Base-by-base conservation (phyloP, 2,797 vertebrate species). In the Naso thynnoides region DNA sequence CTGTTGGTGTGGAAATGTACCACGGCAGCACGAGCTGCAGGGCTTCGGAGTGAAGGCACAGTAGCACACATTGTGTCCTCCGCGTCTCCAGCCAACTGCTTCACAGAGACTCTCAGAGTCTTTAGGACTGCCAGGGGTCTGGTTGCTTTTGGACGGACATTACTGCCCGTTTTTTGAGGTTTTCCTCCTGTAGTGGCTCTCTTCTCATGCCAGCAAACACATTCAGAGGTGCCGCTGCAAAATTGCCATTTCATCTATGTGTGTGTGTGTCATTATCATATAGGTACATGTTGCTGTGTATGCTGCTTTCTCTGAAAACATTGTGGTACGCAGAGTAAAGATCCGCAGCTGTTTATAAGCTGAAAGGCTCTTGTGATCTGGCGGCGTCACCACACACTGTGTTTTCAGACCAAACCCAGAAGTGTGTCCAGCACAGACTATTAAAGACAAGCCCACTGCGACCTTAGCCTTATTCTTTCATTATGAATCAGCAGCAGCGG, bases 361-460 rank as follows among this genome's bases (percentile, higher is more conserved):
- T 70, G 52, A 79, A 69, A 83, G 78, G 14, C 78, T 68, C 64
- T 38, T 81, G 78, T 76, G 82, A 87, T 81, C 71, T 52, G 58
- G 81, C 63, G 38, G 59, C 26, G n/a, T 54, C 19, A 29, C 21
- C 27, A 49, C 13, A 23, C n/a, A 5, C 72, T 33, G 18, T 64
- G 69, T 73, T 64, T 70, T 83, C 73, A 49, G 73, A 82, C 39
- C 72, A 80, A 78, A 79, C 49, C 19, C 53, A 66, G 78, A 88
- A 71, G 73, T 73, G 87, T 79, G 70, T 83, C 89, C 87, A 89
- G 84, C 80, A 73, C 76, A 88, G 90, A 93, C 91, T 91, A 93
- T 91, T 86, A 89, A 85, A 91, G 84, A 59, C 76, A 77, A 57
- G 59, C 84, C 87, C 86, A 73, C 86, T 91, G 86, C 78, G 86